Evolutionary conservation across 2,113 vertebrate species (phyloP).

Genomic region (Acanthochromis polyacanthus): DNA sequence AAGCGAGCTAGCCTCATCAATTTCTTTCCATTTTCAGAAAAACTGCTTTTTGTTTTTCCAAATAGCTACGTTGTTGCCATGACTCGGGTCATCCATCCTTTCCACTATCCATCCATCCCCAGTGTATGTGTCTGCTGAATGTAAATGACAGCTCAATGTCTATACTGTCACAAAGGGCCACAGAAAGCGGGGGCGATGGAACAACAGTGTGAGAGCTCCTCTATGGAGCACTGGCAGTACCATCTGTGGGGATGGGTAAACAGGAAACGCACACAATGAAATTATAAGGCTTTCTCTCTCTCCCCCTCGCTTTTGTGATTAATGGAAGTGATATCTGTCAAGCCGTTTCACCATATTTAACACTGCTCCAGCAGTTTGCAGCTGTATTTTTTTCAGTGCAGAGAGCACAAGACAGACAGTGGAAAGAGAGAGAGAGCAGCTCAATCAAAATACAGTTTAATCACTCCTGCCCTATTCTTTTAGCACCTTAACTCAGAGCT

Average conservation of each 20-base stretch:
- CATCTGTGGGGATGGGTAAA: slow-evolving; percentile 76
- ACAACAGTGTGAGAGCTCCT: slow-evolving; percentile 70
- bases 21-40: slow-evolving; percentile 74
- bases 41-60: slow-evolving; percentile 74
- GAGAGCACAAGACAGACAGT: slow-evolving; percentile 11
- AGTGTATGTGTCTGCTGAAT: slow-evolving; percentile 77
- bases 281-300: slow-evolving; percentile 70
- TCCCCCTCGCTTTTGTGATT: slow-evolving; percentile 76
- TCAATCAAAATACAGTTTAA: slow-evolving; percentile 42
- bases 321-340: slow-evolving; percentile 82
- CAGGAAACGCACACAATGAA: slow-evolving; percentile 76
- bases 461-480: slow-evolving; percentile 30
- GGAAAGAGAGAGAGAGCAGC: slow-evolving; percentile 20
- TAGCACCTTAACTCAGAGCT: slow-evolving; percentile 28
- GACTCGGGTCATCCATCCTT: slow-evolving; percentile 73
- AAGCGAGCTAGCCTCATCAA: slow-evolving; percentile 60
- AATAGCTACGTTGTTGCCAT: slow-evolving; percentile 77
- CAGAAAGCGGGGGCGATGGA: slow-evolving; percentile 72
- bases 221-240: slow-evolving; percentile 70
- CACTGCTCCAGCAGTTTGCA: slow-evolving; percentile 76
- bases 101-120: slow-evolving; percentile 65
- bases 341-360: slow-evolving; percentile 83
- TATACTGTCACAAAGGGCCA: slow-evolving; percentile 78
- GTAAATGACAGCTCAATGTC: slow-evolving; percentile 82
- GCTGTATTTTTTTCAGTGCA: slow-evolving; percentile 70